These are phyloP conservation scores for Drosophila anomalipes DNA, from an alignment of 2,888 invertebrate species.

Conservation along the genomic window DNA sequence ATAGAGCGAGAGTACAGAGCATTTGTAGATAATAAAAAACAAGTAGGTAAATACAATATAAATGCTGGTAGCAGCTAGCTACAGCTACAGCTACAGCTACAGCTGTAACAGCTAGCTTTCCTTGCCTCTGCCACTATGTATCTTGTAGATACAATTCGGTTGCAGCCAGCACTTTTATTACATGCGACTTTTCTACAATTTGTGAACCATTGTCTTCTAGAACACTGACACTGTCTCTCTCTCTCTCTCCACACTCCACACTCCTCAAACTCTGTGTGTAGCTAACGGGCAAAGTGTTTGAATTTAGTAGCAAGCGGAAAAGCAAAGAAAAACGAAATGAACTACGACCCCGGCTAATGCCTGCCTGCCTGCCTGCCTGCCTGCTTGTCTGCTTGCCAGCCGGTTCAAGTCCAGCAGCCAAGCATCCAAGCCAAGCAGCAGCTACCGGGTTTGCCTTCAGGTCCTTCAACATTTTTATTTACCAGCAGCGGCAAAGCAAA, in stretches of 20 bases:
- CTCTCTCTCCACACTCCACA: not conserved
- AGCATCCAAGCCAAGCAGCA: slow-evolving; percentile 15
- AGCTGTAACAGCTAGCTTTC: not conserved
- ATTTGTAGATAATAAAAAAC: slow-evolving; percentile 80
- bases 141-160: slow-evolving; percentile 78
- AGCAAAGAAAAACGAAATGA: slow-evolving; percentile 78
- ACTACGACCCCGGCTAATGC: slow-evolving; percentile 66
- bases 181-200: slow-evolving; percentile 78
- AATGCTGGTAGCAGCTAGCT: slow-evolving; percentile 70
- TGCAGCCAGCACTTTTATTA: slow-evolving; percentile 81
- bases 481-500: slow-evolving; percentile 55
- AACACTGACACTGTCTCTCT: slow-evolving; percentile 9
- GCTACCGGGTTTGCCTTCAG: slow-evolving; percentile 30
- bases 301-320: slow-evolving; percentile 79
- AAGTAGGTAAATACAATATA: slow-evolving; percentile 81
- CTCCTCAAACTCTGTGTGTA: slow-evolving; percentile 15
- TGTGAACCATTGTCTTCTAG: slow-evolving; percentile 74
- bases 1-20: slow-evolving; percentile 64
- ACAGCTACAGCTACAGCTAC: slow-evolving; percentile 17
- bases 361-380: not conserved
- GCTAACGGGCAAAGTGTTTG: slow-evolving; percentile 77
- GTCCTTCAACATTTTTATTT: slow-evolving; percentile 67
- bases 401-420: slow-evolving; percentile 56
- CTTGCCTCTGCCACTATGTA: slow-evolving; percentile 57
- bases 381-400: slow-evolving; percentile 31